A percentile compares a stretch with the other conserved stretches of the same genome.
Conservation (phyloP, 1,140 invertebrate genomes). For the Lepidurus packardi region DNA sequence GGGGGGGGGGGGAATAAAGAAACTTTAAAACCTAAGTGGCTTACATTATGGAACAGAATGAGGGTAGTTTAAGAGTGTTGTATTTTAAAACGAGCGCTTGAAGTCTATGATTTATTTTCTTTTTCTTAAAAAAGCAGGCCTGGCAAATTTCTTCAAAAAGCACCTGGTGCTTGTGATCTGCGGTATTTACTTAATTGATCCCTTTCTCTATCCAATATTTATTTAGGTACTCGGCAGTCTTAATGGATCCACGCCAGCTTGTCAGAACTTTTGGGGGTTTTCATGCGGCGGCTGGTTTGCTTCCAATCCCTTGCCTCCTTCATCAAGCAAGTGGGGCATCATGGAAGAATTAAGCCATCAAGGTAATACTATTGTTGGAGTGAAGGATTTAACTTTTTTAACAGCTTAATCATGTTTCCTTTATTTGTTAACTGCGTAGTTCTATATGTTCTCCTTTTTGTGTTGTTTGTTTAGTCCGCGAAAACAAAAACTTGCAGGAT, state of each 20-base stretch:
- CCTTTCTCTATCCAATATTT: conserved; percentile 13
- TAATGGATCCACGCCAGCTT: conserved; percentile 49
- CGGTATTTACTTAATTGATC: neutral
- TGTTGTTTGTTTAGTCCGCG: no score
- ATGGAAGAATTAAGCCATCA: conserved; percentile 40
- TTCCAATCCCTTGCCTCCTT: conserved; percentile 42
- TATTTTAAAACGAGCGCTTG: no score
- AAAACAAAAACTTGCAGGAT: no score
- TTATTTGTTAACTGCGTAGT: neutral
- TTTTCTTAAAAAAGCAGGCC: no score
- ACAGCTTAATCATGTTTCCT: neutral
- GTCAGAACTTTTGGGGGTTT: conserved; percentile 54
- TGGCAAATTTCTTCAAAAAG: no score
- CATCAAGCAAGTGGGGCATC: conserved; percentile 41
- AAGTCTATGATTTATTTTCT: no score
- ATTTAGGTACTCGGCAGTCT: conserved; percentile 48
- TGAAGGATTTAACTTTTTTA: neutral
- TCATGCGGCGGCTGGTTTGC: conserved; percentile 53
- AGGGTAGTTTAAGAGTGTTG: no score
- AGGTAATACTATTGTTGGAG: conserved; percentile 39
- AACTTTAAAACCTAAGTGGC: no score
- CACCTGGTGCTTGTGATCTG: no score
- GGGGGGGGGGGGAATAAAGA: no score
- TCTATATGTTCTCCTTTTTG: no score
- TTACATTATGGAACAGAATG: no score